Percentiles rank a stretch among this genome's conserved stretches.
Conservation (phyloP, 2,888 invertebrate genomes). For the Ormyrus nitidulus region DNA sequence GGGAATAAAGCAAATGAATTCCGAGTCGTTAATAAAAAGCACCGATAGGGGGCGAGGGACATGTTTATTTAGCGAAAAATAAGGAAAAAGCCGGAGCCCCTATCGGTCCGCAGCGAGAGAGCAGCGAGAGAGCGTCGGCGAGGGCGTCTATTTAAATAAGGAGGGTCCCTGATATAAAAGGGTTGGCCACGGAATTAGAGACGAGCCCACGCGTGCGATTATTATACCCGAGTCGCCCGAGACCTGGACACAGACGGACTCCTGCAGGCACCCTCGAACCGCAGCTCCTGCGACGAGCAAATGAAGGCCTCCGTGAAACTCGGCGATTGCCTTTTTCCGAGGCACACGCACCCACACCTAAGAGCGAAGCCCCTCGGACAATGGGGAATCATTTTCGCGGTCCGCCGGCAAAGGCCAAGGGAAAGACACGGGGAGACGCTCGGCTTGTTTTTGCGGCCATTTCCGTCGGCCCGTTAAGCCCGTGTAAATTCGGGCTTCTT, state of each 20-base stretch:
- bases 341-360: neutral
- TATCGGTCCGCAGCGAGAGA: constrained; percentile 40
- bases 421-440: neutral
- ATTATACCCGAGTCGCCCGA: constrained; percentile 61
- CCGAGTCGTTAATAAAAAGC: neutral
- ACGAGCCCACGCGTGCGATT: constrained; percentile 65
- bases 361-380: constrained; percentile 3
- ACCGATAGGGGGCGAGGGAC: constrained; percentile 24
- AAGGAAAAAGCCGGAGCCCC: constrained; percentile 51
- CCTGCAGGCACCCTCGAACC: constrained; percentile 28
- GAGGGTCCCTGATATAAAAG: constrained; percentile 68
- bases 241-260: too few species aligned
- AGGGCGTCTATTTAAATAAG: constrained; percentile 68
- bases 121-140: constrained; percentile 10
- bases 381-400: constrained; percentile 57
- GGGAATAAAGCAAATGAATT: neutral
- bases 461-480: constrained; percentile 48
- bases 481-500: constrained; percentile 51
- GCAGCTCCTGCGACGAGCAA: constrained; percentile 30
- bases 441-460: constrained; percentile 51
- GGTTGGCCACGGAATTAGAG: constrained; percentile 71
- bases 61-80: constrained; percentile 54
- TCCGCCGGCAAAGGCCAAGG: constrained; percentile 26
- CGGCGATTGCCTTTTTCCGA: constrained; percentile 53
- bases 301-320: constrained; percentile 50